Evolutionary conservation across 2,888 invertebrate species (phyloP).

Genomic region (Eudasyphora cyanicolor): DNA sequence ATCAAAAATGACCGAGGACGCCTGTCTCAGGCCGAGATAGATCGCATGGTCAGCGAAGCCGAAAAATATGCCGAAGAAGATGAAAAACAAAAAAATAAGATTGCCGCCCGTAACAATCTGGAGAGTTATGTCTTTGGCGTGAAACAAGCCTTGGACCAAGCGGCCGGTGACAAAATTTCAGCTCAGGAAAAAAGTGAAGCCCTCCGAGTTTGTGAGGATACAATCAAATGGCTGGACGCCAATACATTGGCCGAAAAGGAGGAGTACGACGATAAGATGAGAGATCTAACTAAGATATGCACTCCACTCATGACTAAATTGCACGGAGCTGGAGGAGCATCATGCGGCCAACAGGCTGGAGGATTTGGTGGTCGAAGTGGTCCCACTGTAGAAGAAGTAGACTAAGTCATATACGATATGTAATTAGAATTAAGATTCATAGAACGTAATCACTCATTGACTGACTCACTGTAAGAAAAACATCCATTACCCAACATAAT

Average conservation of each 20-base stretch:
- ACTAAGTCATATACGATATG: slow-evolving; percentile 63
- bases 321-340: slow-evolving; percentile 83
- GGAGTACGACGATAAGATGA: slow-evolving; percentile 83
- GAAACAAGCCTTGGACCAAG: slow-evolving; percentile 84
- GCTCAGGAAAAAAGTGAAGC: slow-evolving; percentile 86
- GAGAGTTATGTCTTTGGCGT: slow-evolving; percentile 85
- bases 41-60: slow-evolving; percentile 88
- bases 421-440: not conserved
- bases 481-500: not conserved
- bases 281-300: slow-evolving; percentile 74
- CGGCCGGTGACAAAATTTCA: slow-evolving; percentile 82
- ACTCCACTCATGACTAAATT: slow-evolving; percentile 71
- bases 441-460: not conserved
- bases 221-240: slow-evolving; percentile 86
- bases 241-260: slow-evolving; percentile 88
- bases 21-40: slow-evolving; percentile 90
- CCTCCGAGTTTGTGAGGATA: slow-evolving; percentile 83
- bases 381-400: slow-evolving; percentile 73
- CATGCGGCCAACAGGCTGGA: slow-evolving; percentile 82
- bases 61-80: slow-evolving; percentile 88
- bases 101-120: slow-evolving; percentile 83
- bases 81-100: slow-evolving; percentile 85
- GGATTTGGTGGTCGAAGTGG: slow-evolving; percentile 81
- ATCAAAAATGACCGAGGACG: slow-evolving; percentile 92
- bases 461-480: not conserved